Conservation (phyloP, 2,113 vertebrate genomes). For the Mobula hypostoma region DNA sequence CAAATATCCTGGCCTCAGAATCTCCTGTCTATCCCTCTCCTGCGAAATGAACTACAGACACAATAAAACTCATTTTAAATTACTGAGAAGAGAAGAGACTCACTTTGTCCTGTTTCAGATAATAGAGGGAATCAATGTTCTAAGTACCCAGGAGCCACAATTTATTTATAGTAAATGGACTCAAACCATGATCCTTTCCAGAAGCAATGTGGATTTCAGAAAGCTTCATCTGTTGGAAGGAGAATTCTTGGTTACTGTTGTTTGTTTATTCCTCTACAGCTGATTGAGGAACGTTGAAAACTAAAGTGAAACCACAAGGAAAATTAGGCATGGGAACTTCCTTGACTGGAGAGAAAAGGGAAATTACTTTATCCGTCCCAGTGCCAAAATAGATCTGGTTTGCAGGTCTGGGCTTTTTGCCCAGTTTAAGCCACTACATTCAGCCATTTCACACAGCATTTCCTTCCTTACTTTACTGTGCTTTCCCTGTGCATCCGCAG, state of each 20-base stretch:
- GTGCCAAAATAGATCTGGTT: slow-evolving; percentile 21
- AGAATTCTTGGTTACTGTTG: neutral
- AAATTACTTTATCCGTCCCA: neutral
- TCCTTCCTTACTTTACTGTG: neutral
- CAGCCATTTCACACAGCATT: neutral
- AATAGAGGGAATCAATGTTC: neutral
- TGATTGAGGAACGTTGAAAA: neutral
- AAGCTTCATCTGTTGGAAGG: neutral
- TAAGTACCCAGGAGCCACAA: neutral
- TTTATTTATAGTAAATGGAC: neutral
- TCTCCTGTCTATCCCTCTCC: no score
- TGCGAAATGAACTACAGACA: neutral
- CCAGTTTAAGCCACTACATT: neutral
- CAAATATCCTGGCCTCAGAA: no score
- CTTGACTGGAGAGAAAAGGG: slow-evolving; percentile 28
- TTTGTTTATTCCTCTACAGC: neutral
- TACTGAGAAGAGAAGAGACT: neutral
- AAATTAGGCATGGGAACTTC: slow-evolving; percentile 27
- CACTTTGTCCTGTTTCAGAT: neutral
- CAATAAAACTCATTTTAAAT: neutral
- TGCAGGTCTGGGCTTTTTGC: slow-evolving; percentile 13
- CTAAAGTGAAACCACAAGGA: slow-evolving; percentile 32
- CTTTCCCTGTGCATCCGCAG: neutral
- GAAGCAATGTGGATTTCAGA: neutral
- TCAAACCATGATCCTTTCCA: neutral